Percentiles rank a stretch among this genome's conserved stretches.
Evolutionary conservation across 2,888 invertebrate species (phyloP).

Genomic region (Drosophila helvetica): DNA sequence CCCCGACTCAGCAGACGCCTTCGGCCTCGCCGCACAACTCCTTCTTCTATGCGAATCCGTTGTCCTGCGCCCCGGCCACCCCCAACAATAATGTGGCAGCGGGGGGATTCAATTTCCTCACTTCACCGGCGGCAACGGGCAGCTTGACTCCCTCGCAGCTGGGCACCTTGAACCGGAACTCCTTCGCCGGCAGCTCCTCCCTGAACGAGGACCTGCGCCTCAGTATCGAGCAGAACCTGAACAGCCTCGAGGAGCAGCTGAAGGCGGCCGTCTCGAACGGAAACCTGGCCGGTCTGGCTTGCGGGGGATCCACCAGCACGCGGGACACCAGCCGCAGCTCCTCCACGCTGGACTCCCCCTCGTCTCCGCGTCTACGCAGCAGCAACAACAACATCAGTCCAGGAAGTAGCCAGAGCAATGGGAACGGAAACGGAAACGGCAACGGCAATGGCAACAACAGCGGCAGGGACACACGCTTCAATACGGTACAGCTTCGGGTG

Average conservation of each 20-base stretch:
- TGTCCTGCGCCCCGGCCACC: conserved; percentile 81
- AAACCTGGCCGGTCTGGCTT: conserved; percentile 77
- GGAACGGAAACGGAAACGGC: conserved; percentile 52
- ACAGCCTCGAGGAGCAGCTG: conserved; percentile 86
- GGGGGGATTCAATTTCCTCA: conserved; percentile 78
- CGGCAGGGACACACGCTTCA: conserved; percentile 72
- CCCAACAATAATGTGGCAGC: conserved; percentile 67
- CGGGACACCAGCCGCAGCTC: conserved; percentile 79
- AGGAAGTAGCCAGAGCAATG: conserved; percentile 49
- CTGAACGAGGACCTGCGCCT: conserved; percentile 79
- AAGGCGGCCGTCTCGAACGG: conserved; percentile 84
- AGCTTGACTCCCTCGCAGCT: conserved; percentile 82
- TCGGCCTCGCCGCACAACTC: conserved; percentile 81
- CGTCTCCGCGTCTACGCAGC: conserved; percentile 63
- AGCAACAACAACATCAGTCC: conserved; percentile 70
- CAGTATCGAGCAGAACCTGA: conserved; percentile 84
- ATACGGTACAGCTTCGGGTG: conserved; percentile 86
- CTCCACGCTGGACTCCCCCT: conserved; percentile 78
- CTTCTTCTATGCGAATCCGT: conserved; percentile 83
- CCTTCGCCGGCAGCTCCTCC: conserved; percentile 82
- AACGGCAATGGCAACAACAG: conserved; percentile 49
- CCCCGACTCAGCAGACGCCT: conserved; percentile 63
- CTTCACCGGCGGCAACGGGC: conserved; percentile 72
- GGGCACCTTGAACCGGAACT: conserved; percentile 82
- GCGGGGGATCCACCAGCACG: conserved; percentile 66